Conservation (phyloP, 2,888 invertebrate species). For the Ennomos fuscantarius region DNA sequence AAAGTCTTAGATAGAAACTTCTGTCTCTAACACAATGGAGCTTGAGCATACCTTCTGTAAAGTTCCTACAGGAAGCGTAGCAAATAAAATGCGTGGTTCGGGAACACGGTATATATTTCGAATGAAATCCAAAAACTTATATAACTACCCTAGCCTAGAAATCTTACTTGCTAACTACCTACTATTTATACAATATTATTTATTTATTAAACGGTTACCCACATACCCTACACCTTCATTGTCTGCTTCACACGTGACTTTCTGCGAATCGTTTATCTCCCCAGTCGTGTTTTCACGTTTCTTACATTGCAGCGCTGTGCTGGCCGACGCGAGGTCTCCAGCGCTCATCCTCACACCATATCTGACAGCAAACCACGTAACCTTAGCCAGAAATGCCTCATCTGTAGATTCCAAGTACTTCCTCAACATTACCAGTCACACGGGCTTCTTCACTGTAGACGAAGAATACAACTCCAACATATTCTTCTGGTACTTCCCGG, state of each 20-base stretch:
- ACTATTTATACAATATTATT: no score
- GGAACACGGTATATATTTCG: no score
- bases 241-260: constrained; percentile 7
- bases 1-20: no score
- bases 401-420: constrained; percentile 60
- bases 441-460: constrained; percentile 88
- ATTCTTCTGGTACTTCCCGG: constrained; percentile 94
- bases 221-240: no score
- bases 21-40: no score
- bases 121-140: no score
- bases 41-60: no score
- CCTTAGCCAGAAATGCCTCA: constrained; percentile 58
- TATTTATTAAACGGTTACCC: no score
- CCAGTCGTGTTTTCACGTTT: background rate
- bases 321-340: constrained; percentile 43
- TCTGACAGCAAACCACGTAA: constrained; percentile 54
- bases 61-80: no score
- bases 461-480: constrained; percentile 89
- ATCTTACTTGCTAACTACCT: no score
- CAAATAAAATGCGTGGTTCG: no score
- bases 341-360: constrained; percentile 62
- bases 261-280: constrained; percentile 12
- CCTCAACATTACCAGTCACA: constrained; percentile 72
- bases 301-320: constrained; percentile 45
- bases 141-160: no score